Base-by-base conservation (phyloP, 1,140 invertebrate genomes). In the Cotesia typhae region DNA sequence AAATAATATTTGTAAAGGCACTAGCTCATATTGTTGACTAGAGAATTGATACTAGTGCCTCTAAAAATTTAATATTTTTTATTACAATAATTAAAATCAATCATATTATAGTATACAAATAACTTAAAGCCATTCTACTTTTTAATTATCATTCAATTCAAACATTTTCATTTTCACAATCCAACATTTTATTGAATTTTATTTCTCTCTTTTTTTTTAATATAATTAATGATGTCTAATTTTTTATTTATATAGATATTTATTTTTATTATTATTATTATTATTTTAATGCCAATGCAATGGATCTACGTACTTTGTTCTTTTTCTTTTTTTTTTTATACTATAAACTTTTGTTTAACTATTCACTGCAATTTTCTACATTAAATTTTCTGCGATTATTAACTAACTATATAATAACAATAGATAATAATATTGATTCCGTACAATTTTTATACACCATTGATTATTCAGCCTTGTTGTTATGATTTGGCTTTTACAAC, bases 11-110 rank as follows among this genome's bases (percentile, higher is more conserved):
- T 38, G 36, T 74, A 71, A 70, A 71, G 70, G 70, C 61, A 66
- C 61, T n/a, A 74, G 64, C 55, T 69, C 71, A 77, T 36, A 69
- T 76, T 61, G 12, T 77, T 78, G 80, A 82, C 78, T 82, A 82
- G 79, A 77, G 72, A 72, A 66, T 74, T 73, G 63, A 61, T 59
- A 51, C n/a, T 55, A 70, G 66, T 60, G 55, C 59, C 67, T 53
- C 68, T 65, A 74, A 73, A 75, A 61, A 76, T 63, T 77, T 75
- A 14, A 64, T 12, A 20, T 35, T 57, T 57, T 10, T 41, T 65
- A 41, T 63, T 12, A 20, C 5, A 4, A 63, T 12, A 28, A 12
- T 20, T 63, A 4, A 28, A 63, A 63, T 20, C 35, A 63, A 63
- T 28, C 12, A 36, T 63, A 20, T 5, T 20, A 7, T 5, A n/a